These are phyloP conservation scores for Aramus guarauna DNA, from an alignment of 2,113 vertebrate species.

Conservation along the genomic window DNA sequence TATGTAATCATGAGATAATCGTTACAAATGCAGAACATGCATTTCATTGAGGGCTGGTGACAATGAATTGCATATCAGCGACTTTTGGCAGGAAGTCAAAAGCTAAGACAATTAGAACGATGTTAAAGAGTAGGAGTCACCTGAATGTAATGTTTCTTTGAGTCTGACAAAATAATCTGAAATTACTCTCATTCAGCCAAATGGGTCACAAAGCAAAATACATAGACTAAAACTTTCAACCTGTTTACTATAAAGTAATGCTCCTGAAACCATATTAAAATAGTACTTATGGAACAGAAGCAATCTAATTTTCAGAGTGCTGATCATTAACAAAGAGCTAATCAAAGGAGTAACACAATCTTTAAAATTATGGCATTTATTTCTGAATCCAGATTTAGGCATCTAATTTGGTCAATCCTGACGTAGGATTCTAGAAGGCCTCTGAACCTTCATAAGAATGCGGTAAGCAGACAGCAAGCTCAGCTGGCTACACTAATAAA, in stretches of 20 bases:
- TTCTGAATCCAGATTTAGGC: background rate
- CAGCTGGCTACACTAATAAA: background rate
- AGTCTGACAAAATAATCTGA: background rate
- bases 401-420: background rate
- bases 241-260: background rate
- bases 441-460: background rate
- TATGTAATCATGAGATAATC: background rate
- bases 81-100: conserved; percentile 3
- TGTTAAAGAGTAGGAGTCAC: background rate
- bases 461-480: background rate
- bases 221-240: background rate
- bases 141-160: background rate
- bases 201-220: background rate
- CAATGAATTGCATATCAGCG: background rate
- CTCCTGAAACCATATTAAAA: background rate
- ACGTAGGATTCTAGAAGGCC: background rate
- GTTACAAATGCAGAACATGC: background rate
- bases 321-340: background rate
- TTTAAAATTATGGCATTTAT: background rate
- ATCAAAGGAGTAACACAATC: background rate
- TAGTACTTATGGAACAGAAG: background rate
- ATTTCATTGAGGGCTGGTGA: background rate
- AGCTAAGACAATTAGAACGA: background rate
- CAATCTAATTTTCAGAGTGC: background rate
- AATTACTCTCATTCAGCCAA: background rate